A percentile compares a stretch with the other conserved stretches of the same genome.
phyloP scores from a whole-genome alignment of 2,113 vertebrate genomes.

The Alces alces region DNA sequence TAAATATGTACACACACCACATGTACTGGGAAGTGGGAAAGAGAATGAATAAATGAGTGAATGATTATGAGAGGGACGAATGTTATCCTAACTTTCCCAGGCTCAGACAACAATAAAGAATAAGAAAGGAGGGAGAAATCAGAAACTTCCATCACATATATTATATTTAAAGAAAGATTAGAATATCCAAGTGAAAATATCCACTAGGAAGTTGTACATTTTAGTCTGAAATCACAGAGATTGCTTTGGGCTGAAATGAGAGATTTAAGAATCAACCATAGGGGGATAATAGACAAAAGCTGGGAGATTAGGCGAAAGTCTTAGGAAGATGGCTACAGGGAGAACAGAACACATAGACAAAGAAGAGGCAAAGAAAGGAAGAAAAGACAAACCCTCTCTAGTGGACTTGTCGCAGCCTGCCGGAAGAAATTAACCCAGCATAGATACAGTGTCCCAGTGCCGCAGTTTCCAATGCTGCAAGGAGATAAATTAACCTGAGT shows the following conservation, averaged over 20 bases:
- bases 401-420: neutral
- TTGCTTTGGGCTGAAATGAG: neutral
- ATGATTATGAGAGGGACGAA: neutral
- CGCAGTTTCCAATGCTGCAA: neutral
- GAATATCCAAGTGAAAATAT: neutral
- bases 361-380: neutral
- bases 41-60: neutral
- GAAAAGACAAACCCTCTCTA: neutral
- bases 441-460: neutral
- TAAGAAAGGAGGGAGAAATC: neutral
- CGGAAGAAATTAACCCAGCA: neutral
- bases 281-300: neutral
- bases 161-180: neutral
- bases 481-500: neutral
- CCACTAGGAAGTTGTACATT: neutral
- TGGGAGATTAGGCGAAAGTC: neutral
- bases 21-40: rapidly evolving
- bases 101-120: neutral
- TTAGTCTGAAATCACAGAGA: neutral
- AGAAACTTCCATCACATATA: neutral
- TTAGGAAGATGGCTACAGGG: neutral
- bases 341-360: neutral
- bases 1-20: neutral
- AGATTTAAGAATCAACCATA: neutral
- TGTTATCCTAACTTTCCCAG: neutral